These are phyloP conservation scores for Protobothrops mucrosquamatus DNA, from an alignment of 2,113 vertebrate genomes.

Conservation along the genomic window DNA sequence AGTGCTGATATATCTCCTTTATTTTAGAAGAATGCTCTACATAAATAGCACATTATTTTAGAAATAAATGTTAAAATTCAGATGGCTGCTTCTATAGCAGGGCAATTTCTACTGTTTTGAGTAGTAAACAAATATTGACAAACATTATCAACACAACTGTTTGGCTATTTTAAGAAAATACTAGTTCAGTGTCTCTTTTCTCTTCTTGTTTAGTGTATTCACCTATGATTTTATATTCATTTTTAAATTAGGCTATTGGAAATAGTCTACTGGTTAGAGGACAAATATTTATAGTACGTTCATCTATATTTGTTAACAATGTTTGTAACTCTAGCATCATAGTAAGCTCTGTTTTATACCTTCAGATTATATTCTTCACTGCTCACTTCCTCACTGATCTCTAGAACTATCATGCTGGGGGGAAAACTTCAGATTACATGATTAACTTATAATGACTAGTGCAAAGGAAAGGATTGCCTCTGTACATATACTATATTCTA, in stretches of 20 bases:
- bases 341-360: not conserved
- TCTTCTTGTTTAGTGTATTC: not conserved
- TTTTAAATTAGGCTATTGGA: not conserved
- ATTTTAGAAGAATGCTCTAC: slow-evolving; percentile 35
- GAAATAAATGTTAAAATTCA: not conserved
- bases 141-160: not conserved
- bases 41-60: slow-evolving; percentile 23
- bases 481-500: not conserved
- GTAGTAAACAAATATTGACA: not conserved
- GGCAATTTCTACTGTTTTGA: not conserved
- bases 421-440: not conserved
- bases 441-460: not conserved
- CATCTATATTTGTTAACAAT: not conserved
- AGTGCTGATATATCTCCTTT: slow-evolving; percentile 33
- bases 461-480: not conserved
- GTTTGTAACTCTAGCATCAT: not conserved
- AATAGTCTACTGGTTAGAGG: not conserved
- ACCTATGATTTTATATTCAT: not conserved
- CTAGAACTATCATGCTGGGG: not conserved
- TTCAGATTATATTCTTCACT: not conserved
- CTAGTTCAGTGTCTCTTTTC: not conserved
- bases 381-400: not conserved
- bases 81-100: slow-evolving; percentile 12
- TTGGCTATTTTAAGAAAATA: not conserved
- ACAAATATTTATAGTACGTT: not conserved